Conservation (phyloP, 1,140 invertebrate species). For the Diorhabda carinulata region DNA sequence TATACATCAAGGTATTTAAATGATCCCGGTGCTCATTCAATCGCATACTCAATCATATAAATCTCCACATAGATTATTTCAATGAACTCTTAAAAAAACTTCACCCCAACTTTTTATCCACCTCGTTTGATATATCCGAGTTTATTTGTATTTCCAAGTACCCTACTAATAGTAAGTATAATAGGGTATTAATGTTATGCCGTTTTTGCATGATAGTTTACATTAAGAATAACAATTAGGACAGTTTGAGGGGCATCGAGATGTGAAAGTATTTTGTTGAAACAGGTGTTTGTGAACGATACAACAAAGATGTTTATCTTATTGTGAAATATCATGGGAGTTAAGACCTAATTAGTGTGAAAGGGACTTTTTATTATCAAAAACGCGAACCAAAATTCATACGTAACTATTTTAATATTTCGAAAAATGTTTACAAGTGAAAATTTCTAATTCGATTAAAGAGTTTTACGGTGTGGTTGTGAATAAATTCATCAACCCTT, state of each 20-base stretch:
- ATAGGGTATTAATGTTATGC: conserved; percentile 9
- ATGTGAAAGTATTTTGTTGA: conserved; percentile 12
- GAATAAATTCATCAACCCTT: no score
- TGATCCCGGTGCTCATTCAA: no score
- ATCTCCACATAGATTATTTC: no score
- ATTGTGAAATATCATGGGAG: conserved; percentile 7
- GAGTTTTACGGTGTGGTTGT: no score
- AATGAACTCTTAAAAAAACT: no score
- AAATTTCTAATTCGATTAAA: no score
- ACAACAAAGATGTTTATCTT: background rate
- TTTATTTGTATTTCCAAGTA: conserved; percentile 16
- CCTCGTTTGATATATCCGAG: conserved; percentile 14
- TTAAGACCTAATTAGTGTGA: background rate
- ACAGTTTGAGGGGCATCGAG: background rate
- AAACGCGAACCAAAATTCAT: background rate
- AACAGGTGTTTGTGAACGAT: conserved; percentile 16
- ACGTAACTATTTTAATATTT: no score
- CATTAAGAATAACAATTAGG: conserved; percentile 18
- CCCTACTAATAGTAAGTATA: conserved; percentile 2
- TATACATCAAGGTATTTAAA: no score
- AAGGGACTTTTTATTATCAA: conserved; percentile 14
- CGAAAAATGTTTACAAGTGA: no score
- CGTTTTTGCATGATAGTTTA: conserved; percentile 14
- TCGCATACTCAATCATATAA: no score
- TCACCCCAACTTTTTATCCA: conserved; percentile 8